These are phyloP conservation scores for Lycaena phlaeas DNA, from an alignment of 2,888 invertebrate genomes.

Conservation along the genomic window DNA sequence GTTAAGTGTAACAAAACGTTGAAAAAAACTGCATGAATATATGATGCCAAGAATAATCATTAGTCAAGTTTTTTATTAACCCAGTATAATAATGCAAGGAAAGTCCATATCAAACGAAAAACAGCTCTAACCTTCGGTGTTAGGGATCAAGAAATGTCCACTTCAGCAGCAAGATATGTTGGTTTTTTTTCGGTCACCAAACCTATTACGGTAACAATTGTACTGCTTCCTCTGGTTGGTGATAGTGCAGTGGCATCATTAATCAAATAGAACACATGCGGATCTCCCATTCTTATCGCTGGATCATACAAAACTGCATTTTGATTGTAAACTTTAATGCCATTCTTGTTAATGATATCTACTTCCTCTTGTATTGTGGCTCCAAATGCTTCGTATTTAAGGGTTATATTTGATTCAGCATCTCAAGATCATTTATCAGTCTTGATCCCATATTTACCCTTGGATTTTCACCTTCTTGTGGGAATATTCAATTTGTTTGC, in stretches of 20 bases:
- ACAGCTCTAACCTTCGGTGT: conserved; percentile 25
- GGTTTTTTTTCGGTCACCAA: conserved; percentile 39
- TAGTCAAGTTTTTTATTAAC: conserved; percentile 64
- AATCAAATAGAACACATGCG: conserved; percentile 58
- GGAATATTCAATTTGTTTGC: conserved; percentile 69
- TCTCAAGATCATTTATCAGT: conserved; percentile 49
- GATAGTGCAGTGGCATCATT: conserved; percentile 61
- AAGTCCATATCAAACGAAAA: conserved; percentile 14
- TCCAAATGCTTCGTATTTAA: conserved; percentile 24
- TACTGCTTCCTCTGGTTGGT: conserved; percentile 40
- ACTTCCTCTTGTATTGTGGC: conserved; percentile 23
- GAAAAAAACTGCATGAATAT: conserved; percentile 64
- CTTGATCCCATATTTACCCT: conserved; percentile 58
- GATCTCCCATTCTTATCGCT: conserved; percentile 50
- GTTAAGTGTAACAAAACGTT: conserved; percentile 67
- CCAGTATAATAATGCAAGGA: conserved; percentile 3
- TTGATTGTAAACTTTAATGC: conserved; percentile 55
- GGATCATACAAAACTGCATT: conserved; percentile 52
- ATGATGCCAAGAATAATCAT: conserved; percentile 70
- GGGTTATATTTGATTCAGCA: conserved; percentile 24
- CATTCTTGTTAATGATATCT: conserved; percentile 39
- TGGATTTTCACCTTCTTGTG: conserved; percentile 69
- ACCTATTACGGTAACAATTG: conserved; percentile 49
- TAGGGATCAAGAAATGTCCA: conserved; percentile 14
- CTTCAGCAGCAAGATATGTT: conserved; percentile 15